Conservation (phyloP, 2,113 vertebrate genomes). For the Oncorhynchus kisutch region DNA sequence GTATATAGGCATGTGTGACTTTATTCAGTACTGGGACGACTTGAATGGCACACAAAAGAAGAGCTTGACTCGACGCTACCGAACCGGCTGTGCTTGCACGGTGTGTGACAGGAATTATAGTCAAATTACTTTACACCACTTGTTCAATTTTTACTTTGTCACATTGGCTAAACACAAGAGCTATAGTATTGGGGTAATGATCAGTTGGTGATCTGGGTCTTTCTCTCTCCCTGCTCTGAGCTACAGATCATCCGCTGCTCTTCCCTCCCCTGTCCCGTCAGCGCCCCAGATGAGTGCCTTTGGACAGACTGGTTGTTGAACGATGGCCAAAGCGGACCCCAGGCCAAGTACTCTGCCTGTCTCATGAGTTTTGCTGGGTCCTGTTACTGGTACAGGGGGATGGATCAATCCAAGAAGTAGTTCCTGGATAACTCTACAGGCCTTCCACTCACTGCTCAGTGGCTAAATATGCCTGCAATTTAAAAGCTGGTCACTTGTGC, state of each 20-base stretch:
- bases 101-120: slow-evolving; percentile 61
- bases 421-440: slow-evolving; percentile 82
- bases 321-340: slow-evolving; percentile 82
- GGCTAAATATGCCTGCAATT: slow-evolving; percentile 57
- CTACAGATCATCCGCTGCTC: slow-evolving; percentile 85
- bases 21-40: slow-evolving; percentile 85
- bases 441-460: slow-evolving; percentile 42
- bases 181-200: background rate
- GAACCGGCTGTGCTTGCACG: slow-evolving; percentile 94
- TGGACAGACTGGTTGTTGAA: slow-evolving; percentile 95
- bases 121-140: background rate
- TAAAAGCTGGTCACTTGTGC: slow-evolving; percentile 36
- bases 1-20: slow-evolving; percentile 88
- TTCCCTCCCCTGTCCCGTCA: slow-evolving; percentile 85
- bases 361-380: slow-evolving; percentile 90
- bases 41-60: slow-evolving; percentile 88
- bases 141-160: background rate
- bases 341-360: slow-evolving; percentile 89
- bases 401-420: slow-evolving; percentile 86
- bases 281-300: slow-evolving; percentile 85
- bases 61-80: slow-evolving; percentile 86
- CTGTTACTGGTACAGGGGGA: slow-evolving; percentile 92
- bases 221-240: slow-evolving; percentile 18
- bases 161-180: background rate
- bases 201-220: background rate